These are phyloP conservation scores for Calameuta idolon DNA, from an alignment of 2,888 invertebrate genomes.

Conservation along the genomic window DNA sequence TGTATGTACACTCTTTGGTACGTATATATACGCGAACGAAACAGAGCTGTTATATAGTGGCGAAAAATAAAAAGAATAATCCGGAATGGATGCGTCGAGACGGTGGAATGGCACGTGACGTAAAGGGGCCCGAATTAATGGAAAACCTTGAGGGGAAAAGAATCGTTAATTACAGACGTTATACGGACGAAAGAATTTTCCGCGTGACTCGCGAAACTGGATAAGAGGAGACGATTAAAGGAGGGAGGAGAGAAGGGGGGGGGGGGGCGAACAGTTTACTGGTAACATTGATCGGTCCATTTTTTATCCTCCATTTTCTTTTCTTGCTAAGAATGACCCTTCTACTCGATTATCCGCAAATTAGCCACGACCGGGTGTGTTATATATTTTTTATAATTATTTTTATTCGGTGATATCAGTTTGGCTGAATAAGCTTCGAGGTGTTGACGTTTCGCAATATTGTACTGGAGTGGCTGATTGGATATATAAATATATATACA, in stretches of 20 bases:
- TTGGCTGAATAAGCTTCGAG: background rate
- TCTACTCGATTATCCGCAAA: background rate
- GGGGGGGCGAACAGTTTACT: background rate
- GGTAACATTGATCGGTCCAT: background rate
- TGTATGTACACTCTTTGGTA: no score
- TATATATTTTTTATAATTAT: background rate
- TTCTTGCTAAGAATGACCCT: background rate
- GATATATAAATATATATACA: background rate
- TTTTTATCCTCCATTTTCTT: background rate
- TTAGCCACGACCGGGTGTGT: background rate
- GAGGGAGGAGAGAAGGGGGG: background rate
- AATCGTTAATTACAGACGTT: background rate
- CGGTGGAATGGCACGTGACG: background rate
- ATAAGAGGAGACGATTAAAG: background rate
- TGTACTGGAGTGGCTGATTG: background rate
- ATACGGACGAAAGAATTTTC: background rate
- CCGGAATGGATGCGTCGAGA: background rate
- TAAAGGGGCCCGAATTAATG: background rate
- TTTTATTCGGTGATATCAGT: background rate
- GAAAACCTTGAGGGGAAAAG: background rate
- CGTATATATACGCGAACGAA: background rate
- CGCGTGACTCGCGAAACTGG: background rate
- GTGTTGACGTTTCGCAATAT: background rate
- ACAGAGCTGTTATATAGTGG: background rate
- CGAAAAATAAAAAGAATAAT: background rate